phyloP scores from a whole-genome alignment of 1,140 invertebrate species.

The Brachionus plicatilis region DNA sequence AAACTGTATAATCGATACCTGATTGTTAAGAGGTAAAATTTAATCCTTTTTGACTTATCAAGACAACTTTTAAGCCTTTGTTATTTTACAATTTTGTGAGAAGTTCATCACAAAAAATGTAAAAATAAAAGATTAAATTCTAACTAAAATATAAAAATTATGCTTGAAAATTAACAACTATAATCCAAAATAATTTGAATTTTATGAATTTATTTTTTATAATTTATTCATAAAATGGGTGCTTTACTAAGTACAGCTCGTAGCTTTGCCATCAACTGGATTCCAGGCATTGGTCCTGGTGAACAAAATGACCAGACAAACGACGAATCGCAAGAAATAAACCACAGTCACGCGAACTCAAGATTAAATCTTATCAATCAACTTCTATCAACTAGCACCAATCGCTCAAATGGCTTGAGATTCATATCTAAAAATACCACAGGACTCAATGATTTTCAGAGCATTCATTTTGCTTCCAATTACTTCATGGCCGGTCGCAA shows the following conservation, averaged over 20 bases:
- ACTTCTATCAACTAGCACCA: background rate
- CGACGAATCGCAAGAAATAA: background rate
- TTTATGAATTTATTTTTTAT: background rate
- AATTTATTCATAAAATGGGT: constrained; percentile 21
- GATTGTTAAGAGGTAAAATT: too few species aligned
- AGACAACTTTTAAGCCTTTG: background rate
- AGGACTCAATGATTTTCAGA: constrained; percentile 8
- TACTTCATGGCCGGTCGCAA: constrained; percentile 22
- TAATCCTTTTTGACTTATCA: background rate
- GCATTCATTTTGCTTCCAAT: background rate
- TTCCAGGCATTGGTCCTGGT: background rate
- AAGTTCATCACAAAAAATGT: background rate
- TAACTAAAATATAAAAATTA: background rate
- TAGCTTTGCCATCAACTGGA: background rate
- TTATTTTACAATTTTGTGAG: background rate
- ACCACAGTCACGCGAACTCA: constrained; percentile 11
- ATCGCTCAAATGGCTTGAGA: background rate
- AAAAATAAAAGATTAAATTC: background rate
- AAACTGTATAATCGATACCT: too few species aligned
- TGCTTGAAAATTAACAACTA: background rate
- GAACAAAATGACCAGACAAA: background rate
- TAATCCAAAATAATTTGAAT: background rate
- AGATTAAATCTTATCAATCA: constrained; percentile 22
- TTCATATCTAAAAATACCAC: background rate
- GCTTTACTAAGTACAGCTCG: background rate